These are phyloP conservation scores for Neuroterus valhalla DNA, from an alignment of 1,140 invertebrate species.

Conservation along the genomic window DNA sequence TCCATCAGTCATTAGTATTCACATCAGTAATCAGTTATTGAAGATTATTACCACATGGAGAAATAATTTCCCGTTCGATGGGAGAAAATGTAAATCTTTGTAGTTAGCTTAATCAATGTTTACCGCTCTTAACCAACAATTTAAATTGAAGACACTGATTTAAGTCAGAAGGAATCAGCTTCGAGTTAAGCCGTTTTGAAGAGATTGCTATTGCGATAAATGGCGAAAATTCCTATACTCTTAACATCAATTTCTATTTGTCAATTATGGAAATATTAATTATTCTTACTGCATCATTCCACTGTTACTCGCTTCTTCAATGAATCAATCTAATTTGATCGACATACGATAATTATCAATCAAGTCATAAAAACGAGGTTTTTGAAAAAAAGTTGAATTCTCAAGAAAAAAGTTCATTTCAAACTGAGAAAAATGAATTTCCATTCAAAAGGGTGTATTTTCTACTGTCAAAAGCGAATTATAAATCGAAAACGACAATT, in stretches of 20 bases:
- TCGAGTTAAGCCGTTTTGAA: background rate
- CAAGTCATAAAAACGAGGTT: too few species aligned
- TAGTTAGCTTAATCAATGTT: slow-evolving; percentile 3
- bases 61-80: slow-evolving; percentile 13
- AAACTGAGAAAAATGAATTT: too few species aligned
- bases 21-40: slow-evolving; percentile 16
- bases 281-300: too few species aligned
- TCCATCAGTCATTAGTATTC: slow-evolving; percentile 9
- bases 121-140: slow-evolving; percentile 13
- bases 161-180: slow-evolving; percentile 19
- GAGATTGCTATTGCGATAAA: background rate
- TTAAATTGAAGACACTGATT: slow-evolving; percentile 1
- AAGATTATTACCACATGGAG: slow-evolving; percentile 19
- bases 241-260: background rate
- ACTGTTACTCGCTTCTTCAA: too few species aligned
- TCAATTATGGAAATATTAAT: too few species aligned
- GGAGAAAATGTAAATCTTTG: background rate
- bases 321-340: too few species aligned
- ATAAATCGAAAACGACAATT: too few species aligned
- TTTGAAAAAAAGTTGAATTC: too few species aligned
- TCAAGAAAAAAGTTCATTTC: too few species aligned
- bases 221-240: background rate
- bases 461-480: too few species aligned
- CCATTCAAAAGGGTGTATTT: too few species aligned
- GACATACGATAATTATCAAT: too few species aligned